These are phyloP conservation scores for Hyposoter dolosus DNA, from an alignment of 2,888 invertebrate genomes.

Conservation along the genomic window DNA sequence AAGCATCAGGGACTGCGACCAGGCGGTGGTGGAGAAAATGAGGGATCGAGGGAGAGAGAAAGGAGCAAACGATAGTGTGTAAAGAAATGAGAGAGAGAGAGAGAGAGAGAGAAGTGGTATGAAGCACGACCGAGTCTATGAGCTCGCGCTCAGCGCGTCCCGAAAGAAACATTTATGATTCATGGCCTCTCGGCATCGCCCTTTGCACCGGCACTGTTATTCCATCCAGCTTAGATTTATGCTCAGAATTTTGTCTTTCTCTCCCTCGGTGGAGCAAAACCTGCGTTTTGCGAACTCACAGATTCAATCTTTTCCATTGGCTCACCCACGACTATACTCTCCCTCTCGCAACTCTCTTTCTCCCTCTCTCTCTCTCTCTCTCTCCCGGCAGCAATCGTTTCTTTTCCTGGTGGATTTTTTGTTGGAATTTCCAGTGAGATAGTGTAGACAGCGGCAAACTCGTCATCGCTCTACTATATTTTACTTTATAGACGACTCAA, in stretches of 20 bases:
- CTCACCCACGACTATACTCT: slow-evolving; percentile 48
- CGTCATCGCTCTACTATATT: slow-evolving; percentile 54
- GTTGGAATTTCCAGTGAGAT: slow-evolving; percentile 52
- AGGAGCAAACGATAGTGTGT: background rate
- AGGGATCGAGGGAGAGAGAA: slow-evolving; percentile 7
- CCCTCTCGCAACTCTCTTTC: background rate
- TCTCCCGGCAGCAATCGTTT: background rate
- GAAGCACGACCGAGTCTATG: slow-evolving; percentile 69
- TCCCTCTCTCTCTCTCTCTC: background rate
- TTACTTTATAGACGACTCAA: slow-evolving; percentile 56
- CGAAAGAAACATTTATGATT: slow-evolving; percentile 62
- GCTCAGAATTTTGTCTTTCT: slow-evolving; percentile 70
- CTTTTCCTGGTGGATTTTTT: slow-evolving; percentile 28
- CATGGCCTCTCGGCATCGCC: slow-evolving; percentile 69
- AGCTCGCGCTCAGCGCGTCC: slow-evolving; percentile 47
- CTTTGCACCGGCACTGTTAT: slow-evolving; percentile 69
- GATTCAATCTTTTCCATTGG: slow-evolving; percentile 61
- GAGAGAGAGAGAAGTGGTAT: slow-evolving; percentile 32
- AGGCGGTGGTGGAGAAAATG: slow-evolving; percentile 12
- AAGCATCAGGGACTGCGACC: slow-evolving; percentile 41
- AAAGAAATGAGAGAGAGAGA: background rate
- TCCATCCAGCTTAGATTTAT: slow-evolving; percentile 68
- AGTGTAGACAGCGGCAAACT: slow-evolving; percentile 37
- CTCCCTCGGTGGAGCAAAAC: slow-evolving; percentile 38
- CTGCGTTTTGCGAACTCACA: slow-evolving; percentile 57